These are phyloP conservation scores for Teleogryllus oceanicus DNA, from an alignment of 2,888 invertebrate genomes.

Conservation along the genomic window DNA sequence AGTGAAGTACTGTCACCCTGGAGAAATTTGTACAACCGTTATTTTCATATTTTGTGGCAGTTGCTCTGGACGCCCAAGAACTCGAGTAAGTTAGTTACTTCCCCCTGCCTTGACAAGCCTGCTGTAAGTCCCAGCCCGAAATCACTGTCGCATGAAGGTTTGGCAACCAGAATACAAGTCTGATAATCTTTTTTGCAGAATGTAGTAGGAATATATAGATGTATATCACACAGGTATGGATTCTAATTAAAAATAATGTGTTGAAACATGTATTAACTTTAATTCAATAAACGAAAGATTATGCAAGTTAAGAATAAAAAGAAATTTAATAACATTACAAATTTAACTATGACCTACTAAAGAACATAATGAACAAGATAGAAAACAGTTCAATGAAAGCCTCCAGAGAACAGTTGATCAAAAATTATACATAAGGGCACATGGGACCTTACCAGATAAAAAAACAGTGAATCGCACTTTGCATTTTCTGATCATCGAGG, in stretches of 20 bases:
- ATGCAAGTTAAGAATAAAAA: slow-evolving; percentile 21
- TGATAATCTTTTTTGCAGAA: too few species aligned
- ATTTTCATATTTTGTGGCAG: too few species aligned
- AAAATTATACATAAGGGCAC: slow-evolving; percentile 2
- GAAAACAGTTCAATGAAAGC: neutral
- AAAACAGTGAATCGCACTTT: neutral
- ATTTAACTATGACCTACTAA: neutral
- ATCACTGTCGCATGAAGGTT: too few species aligned
- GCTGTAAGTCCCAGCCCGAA: too few species aligned
- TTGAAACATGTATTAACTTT: slow-evolving; percentile 4
- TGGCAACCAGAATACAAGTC: too few species aligned
- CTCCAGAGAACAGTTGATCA: neutral
- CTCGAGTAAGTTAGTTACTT: too few species aligned
- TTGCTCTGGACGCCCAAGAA: too few species aligned
- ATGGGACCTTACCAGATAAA: neutral
- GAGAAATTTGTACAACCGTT: too few species aligned
- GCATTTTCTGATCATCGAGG: neutral
- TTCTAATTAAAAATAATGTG: neutral
- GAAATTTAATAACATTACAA: slow-evolving; percentile 1
- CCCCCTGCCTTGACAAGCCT: too few species aligned
- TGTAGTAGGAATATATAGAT: too few species aligned
- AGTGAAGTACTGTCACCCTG: too few species aligned
- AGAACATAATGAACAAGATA: neutral
- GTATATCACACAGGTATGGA: neutral
- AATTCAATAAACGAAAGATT: neutral